Percentiles rank a stretch among this genome's conserved stretches.
Conservation (phyloP, 2,888 invertebrate genomes). For the Melieria picta region DNA sequence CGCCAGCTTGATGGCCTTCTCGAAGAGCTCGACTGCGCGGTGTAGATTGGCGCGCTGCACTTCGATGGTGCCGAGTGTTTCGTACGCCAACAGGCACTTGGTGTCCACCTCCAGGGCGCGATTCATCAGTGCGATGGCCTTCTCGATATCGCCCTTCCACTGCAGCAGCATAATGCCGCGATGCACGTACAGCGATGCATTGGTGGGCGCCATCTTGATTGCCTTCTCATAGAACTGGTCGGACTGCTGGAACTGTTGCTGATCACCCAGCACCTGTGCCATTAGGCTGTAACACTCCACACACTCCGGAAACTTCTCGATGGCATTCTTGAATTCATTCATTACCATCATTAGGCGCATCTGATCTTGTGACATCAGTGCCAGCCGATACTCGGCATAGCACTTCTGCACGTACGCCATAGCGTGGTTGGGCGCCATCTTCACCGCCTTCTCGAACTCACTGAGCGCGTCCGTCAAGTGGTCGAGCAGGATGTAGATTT, state of each 20-base stretch:
- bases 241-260: constrained; percentile 84
- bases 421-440: constrained; percentile 84
- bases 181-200: constrained; percentile 89
- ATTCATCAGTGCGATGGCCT: constrained; percentile 80
- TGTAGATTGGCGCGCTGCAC: constrained; percentile 87
- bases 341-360: constrained; percentile 74
- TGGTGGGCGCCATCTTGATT: constrained; percentile 81
- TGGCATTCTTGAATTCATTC: constrained; percentile 78
- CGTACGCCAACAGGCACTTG: constrained; percentile 94
- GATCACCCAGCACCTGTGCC: constrained; percentile 90
- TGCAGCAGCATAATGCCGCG: constrained; percentile 85
- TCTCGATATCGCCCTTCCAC: constrained; percentile 84
- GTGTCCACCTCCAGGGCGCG: constrained; percentile 88
- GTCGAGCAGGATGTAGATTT: constrained; percentile 86
- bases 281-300: constrained; percentile 88
- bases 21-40: constrained; percentile 85
- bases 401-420: constrained; percentile 91
- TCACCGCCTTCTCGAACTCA: constrained; percentile 85
- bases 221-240: constrained; percentile 85
- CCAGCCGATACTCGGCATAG: constrained; percentile 85
- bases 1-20: constrained; percentile 86
- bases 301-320: constrained; percentile 83
- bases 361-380: constrained; percentile 72
- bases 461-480: constrained; percentile 81
- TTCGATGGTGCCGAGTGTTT: constrained; percentile 94